These are phyloP conservation scores for Synergus japonicus DNA, from an alignment of 2,888 invertebrate species.

Conservation along the genomic window DNA sequence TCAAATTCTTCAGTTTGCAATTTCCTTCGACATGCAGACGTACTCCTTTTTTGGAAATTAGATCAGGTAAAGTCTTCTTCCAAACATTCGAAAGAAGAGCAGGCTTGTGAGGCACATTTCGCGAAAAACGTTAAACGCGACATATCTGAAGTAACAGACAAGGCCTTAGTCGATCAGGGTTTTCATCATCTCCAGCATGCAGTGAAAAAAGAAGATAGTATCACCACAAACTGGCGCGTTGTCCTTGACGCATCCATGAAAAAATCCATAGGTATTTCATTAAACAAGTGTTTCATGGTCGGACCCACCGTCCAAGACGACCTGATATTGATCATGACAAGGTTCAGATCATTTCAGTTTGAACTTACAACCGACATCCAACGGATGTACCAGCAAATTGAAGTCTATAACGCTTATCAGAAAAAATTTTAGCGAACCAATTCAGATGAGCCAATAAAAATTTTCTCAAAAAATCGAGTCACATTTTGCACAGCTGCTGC, in stretches of 20 bases:
- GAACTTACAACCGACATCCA: conserved; percentile 39
- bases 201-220: conserved; percentile 36
- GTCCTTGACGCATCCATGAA: conserved; percentile 38
- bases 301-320: conserved; percentile 37
- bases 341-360: conserved; percentile 21
- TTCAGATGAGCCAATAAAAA: conserved; percentile 43
- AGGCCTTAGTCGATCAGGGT: not conserved
- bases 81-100: not conserved
- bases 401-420: conserved; percentile 53
- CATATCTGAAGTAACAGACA: not conserved
- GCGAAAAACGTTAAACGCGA: not conserved
- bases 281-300: conserved; percentile 37
- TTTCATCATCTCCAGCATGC: conserved; percentile 40
- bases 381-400: conserved; percentile 62
- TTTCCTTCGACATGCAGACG: not conserved
- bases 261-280: conserved; percentile 50
- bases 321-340: not conserved
- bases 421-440: conserved; percentile 61
- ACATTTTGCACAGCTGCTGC: conserved; percentile 41
- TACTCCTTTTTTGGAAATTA: not conserved
- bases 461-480: conserved; percentile 48
- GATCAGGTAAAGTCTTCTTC: not conserved
- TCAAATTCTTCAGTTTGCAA: not conserved
- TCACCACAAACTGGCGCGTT: conserved; percentile 31
- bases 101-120: not conserved